These are phyloP conservation scores for Nomada fucata DNA, from an alignment of 2,888 invertebrate genomes.

Conservation along the genomic window DNA sequence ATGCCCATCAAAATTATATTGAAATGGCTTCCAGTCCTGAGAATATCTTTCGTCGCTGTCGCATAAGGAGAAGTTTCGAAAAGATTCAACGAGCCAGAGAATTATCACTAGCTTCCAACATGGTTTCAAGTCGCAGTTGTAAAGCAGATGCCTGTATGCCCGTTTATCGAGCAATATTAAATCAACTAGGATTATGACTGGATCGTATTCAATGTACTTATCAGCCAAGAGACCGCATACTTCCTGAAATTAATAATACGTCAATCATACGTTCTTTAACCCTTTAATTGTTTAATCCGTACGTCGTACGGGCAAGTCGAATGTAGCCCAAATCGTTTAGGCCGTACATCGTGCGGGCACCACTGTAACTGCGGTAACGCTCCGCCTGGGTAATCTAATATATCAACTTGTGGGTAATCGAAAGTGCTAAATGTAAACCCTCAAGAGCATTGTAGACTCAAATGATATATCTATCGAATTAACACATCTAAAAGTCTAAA, in stretches of 20 bases:
- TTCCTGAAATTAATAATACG: constrained; percentile 85
- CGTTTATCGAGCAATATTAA: constrained; percentile 91
- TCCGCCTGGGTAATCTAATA: too few relatives aligned
- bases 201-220: constrained; percentile 96
- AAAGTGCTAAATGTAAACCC: too few relatives aligned
- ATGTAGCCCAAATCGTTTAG: too few relatives aligned
- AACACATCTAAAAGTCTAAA: too few relatives aligned
- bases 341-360: too few relatives aligned
- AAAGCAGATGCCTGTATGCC: constrained; percentile 94
- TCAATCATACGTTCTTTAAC: background rate
- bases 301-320: too few relatives aligned
- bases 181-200: constrained; percentile 94
- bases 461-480: too few relatives aligned
- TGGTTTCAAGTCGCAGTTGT: constrained; percentile 91
- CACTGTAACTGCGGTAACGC: too few relatives aligned
- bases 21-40: constrained; percentile 15
- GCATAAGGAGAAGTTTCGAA: constrained; percentile 87
- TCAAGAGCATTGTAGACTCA: too few relatives aligned
- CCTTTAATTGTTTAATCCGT: too few relatives aligned
- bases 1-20: constrained; percentile 60
- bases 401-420: too few relatives aligned
- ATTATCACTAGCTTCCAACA: constrained; percentile 93
- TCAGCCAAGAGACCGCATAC: constrained; percentile 92
- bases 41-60: constrained; percentile 35
- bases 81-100: constrained; percentile 92